These are phyloP conservation scores for Nothocercus julius DNA, from an alignment of 2,113 vertebrate species.

Conservation along the genomic window DNA sequence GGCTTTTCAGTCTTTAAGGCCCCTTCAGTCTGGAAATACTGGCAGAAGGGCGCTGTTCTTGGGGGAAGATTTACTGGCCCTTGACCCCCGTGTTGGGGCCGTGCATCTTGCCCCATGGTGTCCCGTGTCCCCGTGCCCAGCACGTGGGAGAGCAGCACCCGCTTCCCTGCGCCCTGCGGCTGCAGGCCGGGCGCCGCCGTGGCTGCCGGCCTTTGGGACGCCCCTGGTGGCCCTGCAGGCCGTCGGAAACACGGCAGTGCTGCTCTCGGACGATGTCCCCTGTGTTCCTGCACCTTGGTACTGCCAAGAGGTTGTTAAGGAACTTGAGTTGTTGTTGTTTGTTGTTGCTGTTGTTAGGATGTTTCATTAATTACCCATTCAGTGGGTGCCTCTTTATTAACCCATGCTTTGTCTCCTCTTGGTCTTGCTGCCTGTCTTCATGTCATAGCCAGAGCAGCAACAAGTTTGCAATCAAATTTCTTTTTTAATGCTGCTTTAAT, in stretches of 20 bases:
- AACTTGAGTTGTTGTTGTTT: neutral
- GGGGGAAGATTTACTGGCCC: no score
- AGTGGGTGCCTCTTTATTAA: neutral
- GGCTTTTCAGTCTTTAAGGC: neutral
- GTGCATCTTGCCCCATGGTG: no score
- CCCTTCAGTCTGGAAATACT: neutral
- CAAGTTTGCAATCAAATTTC: neutral
- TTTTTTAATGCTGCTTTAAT: neutral
- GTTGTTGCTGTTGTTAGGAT: neutral
- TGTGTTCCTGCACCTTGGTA: neutral
- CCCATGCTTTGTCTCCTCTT: neutral
- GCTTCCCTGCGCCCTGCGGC: neutral
- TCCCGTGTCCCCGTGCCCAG: no score
- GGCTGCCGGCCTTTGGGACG: neutral
- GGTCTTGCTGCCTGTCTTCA: neutral
- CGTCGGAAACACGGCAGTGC: neutral
- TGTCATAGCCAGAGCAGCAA: neutral
- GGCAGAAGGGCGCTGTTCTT: neutral
- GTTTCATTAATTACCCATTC: neutral
- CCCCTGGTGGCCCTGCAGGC: neutral
- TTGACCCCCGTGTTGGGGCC: no score
- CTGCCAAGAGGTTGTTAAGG: fast-evolving
- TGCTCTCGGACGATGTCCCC: neutral
- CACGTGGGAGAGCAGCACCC: no score
- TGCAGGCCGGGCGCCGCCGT: neutral